Evolutionary conservation across 2,797 vertebrate species (phyloP).

Genomic region (Vipera ursinii): DNA sequence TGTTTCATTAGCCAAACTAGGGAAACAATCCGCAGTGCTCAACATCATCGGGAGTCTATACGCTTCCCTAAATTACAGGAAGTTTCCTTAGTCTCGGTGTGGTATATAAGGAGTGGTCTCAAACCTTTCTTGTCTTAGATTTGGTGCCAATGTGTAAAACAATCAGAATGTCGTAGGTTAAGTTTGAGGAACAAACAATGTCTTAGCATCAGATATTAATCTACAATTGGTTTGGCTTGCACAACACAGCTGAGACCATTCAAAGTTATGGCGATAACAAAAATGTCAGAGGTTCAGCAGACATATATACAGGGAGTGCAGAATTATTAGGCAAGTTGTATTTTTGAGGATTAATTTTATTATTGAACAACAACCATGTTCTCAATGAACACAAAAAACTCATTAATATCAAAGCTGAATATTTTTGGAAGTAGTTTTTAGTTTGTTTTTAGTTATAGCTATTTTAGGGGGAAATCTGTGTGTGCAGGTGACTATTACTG

Average conservation of each 20-base stretch:
- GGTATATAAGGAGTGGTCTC: background rate
- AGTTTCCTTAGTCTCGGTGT: background rate
- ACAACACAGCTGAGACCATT: background rate
- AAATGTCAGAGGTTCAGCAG: background rate
- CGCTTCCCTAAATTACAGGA: background rate
- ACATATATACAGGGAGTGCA: too few species aligned
- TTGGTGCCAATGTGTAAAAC: background rate
- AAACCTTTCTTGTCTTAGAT: background rate
- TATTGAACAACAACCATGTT: too few species aligned
- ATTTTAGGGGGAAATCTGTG: too few species aligned
- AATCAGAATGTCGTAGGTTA: background rate
- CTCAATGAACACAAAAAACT: too few species aligned
- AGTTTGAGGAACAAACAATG: background rate
- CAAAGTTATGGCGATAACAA: background rate
- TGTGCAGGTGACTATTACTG: too few species aligned
- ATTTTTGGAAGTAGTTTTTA: too few species aligned
- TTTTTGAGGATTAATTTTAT: too few species aligned
- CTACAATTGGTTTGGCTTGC: background rate
- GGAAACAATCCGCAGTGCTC: background rate
- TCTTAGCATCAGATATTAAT: background rate
- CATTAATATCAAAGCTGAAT: too few species aligned
- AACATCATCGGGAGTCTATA: background rate
- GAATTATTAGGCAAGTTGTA: too few species aligned
- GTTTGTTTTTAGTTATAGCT: too few species aligned
- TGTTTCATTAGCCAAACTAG: background rate